phyloP scores from a whole-genome alignment of 2,113 vertebrate species.

The Macrotus californicus region DNA sequence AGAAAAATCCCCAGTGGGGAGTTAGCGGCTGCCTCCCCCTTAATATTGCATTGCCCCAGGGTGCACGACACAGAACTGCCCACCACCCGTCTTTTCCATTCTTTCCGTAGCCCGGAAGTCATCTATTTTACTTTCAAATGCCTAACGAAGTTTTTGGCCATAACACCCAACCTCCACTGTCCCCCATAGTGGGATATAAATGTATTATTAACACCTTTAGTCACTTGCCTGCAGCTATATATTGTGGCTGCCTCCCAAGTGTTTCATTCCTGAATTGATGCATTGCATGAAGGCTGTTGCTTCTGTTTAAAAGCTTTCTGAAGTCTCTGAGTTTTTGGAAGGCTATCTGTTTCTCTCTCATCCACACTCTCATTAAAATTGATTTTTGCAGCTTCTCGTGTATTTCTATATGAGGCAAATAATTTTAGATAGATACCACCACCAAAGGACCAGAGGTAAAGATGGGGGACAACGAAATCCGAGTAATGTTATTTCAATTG shows the following conservation, averaged over 20 bases:
- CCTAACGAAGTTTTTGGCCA: not conserved
- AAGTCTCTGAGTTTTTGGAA: not conserved
- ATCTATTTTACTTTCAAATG: conserved; percentile 4
- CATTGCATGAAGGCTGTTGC: not conserved
- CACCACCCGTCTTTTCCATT: too few species aligned
- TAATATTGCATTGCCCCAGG: not conserved
- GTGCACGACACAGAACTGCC: not conserved
- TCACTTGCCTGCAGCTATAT: conserved; percentile 18
- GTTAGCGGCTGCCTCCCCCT: not conserved
- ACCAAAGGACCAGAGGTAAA: conserved; percentile 26
- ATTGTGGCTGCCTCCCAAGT: conserved; percentile 37
- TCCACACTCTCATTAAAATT: conserved; percentile 42
- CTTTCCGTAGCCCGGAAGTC: not conserved
- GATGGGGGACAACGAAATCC: conserved; percentile 28
- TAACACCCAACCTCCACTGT: conserved; percentile 28
- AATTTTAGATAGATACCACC: conserved; percentile 34
- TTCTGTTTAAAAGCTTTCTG: conserved; percentile 29
- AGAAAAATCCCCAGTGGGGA: not conserved
- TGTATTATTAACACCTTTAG: conserved; percentile 43
- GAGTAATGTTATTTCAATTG: conserved; percentile 65
- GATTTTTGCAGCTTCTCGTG: conserved; percentile 37
- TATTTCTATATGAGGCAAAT: conserved; percentile 42
- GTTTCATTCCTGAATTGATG: conserved; percentile 46
- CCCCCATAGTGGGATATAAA: conserved; percentile 41
- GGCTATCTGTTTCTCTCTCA: conserved; percentile 24